These are phyloP conservation scores for Peromyscus eremicus DNA, from an alignment of 2,797 vertebrate genomes.

Conservation along the genomic window DNA sequence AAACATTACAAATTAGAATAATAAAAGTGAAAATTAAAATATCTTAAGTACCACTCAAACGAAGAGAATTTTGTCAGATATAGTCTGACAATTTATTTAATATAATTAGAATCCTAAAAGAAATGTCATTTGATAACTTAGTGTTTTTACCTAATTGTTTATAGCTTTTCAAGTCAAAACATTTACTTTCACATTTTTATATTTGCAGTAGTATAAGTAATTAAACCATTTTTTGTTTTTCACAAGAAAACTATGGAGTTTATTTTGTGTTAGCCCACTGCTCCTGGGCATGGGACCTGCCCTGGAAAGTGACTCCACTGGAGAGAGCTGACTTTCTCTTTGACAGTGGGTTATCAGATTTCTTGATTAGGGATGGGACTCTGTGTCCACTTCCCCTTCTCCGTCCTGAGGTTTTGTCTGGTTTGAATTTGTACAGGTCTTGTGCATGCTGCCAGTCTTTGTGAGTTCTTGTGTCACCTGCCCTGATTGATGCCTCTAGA, in stretches of 20 bases:
- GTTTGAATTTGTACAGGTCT: not conserved
- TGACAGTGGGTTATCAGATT: not conserved
- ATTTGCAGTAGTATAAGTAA: not conserved
- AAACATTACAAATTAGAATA: not conserved
- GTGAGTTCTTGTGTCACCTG: not conserved
- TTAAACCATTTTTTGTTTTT: not conserved
- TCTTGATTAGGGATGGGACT: not conserved
- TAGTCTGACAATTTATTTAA: not conserved
- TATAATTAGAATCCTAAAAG: not conserved
- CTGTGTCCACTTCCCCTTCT: not conserved
- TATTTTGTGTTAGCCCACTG: not conserved
- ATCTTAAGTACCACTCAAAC: not conserved
- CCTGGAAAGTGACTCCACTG: not conserved
- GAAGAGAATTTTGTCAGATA: not conserved
- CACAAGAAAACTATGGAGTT: not conserved
- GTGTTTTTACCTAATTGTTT: not conserved
- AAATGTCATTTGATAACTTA: not conserved
- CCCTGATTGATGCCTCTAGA: not conserved
- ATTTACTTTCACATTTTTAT: conserved; percentile 1
- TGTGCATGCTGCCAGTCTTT: not conserved
- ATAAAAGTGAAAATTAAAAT: not conserved
- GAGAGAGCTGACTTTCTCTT: not conserved
- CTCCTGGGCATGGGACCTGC: not conserved
- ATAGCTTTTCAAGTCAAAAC: not conserved
- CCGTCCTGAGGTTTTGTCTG: not conserved